A percentile compares a stretch with the other conserved stretches of the same genome.
phyloP scores from a whole-genome alignment of 2,113 vertebrate species.

The Tylochromis polylepis region DNA sequence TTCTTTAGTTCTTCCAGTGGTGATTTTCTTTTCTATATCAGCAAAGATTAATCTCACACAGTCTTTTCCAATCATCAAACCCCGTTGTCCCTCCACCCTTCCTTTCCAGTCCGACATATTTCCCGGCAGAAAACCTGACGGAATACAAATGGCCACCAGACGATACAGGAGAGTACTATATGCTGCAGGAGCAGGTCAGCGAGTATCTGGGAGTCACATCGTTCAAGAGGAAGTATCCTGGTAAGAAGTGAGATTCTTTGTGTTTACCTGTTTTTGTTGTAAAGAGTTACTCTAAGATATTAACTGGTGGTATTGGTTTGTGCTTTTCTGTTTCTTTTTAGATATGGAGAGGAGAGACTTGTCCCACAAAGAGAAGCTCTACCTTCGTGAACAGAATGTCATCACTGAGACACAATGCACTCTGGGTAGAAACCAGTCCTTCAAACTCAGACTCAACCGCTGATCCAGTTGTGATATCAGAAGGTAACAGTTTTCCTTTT shows the following conservation, averaged over 20 bases:
- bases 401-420: constrained; percentile 99
- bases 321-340: constrained; percentile 49
- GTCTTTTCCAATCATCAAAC: background rate
- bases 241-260: constrained; percentile 67
- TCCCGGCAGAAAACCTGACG: constrained; percentile 94
- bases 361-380: constrained; percentile 97
- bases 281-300: background rate
- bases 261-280: background rate
- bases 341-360: constrained; percentile 97
- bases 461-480: background rate
- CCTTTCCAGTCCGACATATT: constrained; percentile 84
- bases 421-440: constrained; percentile 76
- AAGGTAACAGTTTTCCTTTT: background rate
- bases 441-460: background rate
- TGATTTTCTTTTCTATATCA: background rate
- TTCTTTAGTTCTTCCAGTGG: background rate
- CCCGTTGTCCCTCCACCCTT: background rate
- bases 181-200: constrained; percentile 98
- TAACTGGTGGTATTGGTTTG: background rate
- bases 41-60: background rate
- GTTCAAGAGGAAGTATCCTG: constrained; percentile 98
- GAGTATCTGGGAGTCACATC: constrained; percentile 98
- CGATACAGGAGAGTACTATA: constrained; percentile 95
- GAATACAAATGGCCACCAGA: constrained; percentile 98
- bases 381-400: constrained; percentile 94